Conservation (phyloP, 2,888 invertebrate genomes). For the Chloroclystis v-ata region DNA sequence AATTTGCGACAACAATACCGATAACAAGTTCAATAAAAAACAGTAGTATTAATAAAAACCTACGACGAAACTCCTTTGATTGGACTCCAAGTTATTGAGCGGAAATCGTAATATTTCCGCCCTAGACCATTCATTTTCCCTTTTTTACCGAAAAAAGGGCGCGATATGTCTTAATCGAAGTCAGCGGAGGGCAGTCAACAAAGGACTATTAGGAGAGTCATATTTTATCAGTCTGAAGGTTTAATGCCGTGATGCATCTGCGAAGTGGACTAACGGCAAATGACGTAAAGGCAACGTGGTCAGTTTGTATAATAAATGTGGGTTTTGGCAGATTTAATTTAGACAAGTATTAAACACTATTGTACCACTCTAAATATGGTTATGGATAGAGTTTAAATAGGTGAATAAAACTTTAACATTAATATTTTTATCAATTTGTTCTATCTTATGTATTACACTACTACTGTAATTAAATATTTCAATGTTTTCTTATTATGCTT, state of each 20-base stretch:
- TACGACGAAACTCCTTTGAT: constrained; percentile 74
- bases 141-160: constrained; percentile 76
- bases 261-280: not conserved
- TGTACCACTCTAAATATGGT: too few relatives aligned
- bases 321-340: not conserved
- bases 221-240: not conserved
- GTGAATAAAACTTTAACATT: too few relatives aligned
- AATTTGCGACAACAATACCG: constrained; percentile 62
- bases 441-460: too few relatives aligned
- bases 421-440: too few relatives aligned
- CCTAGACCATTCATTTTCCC: constrained; percentile 72
- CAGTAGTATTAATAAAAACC: constrained; percentile 75
- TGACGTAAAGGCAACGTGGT: not conserved
- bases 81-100: constrained; percentile 77
- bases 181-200: constrained; percentile 37
- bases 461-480: too few relatives aligned
- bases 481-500: not conserved
- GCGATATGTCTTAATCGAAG: constrained; percentile 73
- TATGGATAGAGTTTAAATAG: too few relatives aligned
- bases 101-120: constrained; percentile 79
- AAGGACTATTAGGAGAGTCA: constrained; percentile 4
- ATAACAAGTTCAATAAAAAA: constrained; percentile 74
- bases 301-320: not conserved
- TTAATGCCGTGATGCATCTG: not conserved
- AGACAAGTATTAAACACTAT: too few relatives aligned